phyloP scores from a whole-genome alignment of 2,797 vertebrate species.

The Stomatorhinus walkeri region DNA sequence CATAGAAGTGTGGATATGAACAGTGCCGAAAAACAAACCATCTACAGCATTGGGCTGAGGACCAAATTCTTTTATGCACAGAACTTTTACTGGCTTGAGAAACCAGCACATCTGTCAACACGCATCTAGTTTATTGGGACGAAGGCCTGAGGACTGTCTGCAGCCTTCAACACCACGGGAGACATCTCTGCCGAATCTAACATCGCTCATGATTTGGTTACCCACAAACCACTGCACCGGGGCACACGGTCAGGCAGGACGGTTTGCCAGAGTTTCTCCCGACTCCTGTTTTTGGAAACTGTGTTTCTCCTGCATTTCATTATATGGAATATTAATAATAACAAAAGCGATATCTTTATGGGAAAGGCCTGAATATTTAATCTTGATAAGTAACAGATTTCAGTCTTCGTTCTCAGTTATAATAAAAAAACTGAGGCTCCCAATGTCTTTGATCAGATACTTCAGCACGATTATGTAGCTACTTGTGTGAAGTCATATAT shows the following conservation, averaged over 20 bases:
- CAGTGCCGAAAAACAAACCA: neutral
- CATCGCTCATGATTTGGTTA: neutral
- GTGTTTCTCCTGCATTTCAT: neutral
- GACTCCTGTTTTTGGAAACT: neutral
- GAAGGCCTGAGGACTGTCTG: neutral
- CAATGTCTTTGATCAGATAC: neutral
- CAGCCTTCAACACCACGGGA: neutral
- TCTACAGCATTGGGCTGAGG: neutral
- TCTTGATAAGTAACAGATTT: neutral
- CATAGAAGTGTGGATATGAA: neutral
- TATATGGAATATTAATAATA: conserved; percentile 4
- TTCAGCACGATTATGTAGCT: neutral
- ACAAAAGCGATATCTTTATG: conserved; percentile 2
- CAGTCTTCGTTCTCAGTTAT: neutral
- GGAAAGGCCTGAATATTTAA: conserved; percentile 7
- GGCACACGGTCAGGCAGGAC: neutral
- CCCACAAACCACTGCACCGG: neutral
- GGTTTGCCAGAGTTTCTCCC: neutral
- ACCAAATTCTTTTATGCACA: neutral
- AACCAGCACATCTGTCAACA: conserved; percentile 16
- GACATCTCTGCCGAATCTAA: neutral
- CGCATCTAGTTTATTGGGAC: conserved; percentile 7
- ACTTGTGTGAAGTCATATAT: neutral
- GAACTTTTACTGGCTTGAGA: neutral
- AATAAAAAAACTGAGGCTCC: neutral